These are phyloP conservation scores for Myotis findleyi DNA, from an alignment of 2,797 vertebrate species.

Conservation along the genomic window DNA sequence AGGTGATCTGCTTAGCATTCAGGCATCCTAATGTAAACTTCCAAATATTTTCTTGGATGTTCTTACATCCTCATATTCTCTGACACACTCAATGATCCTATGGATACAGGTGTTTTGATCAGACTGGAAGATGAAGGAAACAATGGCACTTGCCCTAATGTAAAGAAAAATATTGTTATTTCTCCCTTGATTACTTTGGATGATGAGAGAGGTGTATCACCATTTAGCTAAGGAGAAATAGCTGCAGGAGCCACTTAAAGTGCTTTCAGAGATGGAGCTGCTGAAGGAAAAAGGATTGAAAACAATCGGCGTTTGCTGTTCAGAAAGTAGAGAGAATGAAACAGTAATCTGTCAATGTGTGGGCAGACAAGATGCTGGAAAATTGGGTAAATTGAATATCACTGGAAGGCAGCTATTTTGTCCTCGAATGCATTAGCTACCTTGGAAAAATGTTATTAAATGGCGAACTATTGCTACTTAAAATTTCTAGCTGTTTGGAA, in stretches of 20 bases:
- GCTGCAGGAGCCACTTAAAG: slow-evolving; percentile 31
- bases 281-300: slow-evolving; percentile 61
- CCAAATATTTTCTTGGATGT: neutral
- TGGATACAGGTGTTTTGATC: neutral
- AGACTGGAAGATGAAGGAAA: neutral
- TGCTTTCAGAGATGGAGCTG: slow-evolving; percentile 40
- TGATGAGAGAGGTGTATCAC: neutral
- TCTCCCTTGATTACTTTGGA: slow-evolving; percentile 17
- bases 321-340: neutral
- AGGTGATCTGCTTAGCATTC: neutral
- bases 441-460: slow-evolving; percentile 61
- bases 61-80: neutral
- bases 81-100: neutral
- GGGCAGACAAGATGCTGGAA: slow-evolving; percentile 53
- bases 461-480: slow-evolving; percentile 24
- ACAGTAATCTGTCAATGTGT: slow-evolving; percentile 60
- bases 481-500: slow-evolving; percentile 52
- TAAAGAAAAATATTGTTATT: slow-evolving; percentile 27
- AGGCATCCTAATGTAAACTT: neutral
- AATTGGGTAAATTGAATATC: slow-evolving; percentile 68
- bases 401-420: slow-evolving; percentile 61
- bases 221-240: slow-evolving; percentile 36
- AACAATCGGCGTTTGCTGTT: slow-evolving; percentile 64
- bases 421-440: slow-evolving; percentile 29
- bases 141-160: neutral